Evolutionary conservation across 2,113 vertebrate species (phyloP), one percentile per base, ranked within the genome.

Genomic region (Halcyon senegalensis): DNA sequence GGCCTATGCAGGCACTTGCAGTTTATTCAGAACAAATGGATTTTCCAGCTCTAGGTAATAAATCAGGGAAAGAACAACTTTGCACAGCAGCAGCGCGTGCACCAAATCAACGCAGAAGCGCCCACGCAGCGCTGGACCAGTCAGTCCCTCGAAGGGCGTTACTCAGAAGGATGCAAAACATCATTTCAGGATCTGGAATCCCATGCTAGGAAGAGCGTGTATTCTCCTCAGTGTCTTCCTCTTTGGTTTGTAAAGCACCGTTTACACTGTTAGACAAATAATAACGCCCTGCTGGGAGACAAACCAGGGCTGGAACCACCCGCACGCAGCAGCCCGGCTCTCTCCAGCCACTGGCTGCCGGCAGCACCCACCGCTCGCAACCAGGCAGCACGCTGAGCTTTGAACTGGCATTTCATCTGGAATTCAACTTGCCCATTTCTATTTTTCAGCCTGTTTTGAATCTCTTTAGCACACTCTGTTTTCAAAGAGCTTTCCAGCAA

Each of bases 281-380:
- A 55, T 5, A 51, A 33, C 0, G 0, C 19, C 62, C 24, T 62
- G 66, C 60, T 24, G 28, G 59, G 80, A 84, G 80, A 77, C 35
- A 25, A 58, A n/a, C 13, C 19, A 28, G 63, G 75, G 74, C 43
- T 67, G 79, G 62, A 59, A 59, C 24, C 25, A 64, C 6, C 28
- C 3, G 1, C 48, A 6, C 13, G 46, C 41, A 39, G 43, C 66
- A 72, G 67, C 70, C 27, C 66, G 31, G 73, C 82, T 43, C 1
- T 0, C 39, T 30, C 48, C 4, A 2, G 46, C 46, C 46, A 44
- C 43, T 44, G 43, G 6, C 23, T 3, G 66, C 79, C 35, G 44
- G 58, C 50, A 10, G 56, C 0, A 2, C 2, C 24, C 16, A 0
- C 39, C 0, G 1, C 60, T 16, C 0, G 0, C 39, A 21, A 37